phyloP scores from a whole-genome alignment of 2,888 invertebrate species.

The Sycophila texana region DNA sequence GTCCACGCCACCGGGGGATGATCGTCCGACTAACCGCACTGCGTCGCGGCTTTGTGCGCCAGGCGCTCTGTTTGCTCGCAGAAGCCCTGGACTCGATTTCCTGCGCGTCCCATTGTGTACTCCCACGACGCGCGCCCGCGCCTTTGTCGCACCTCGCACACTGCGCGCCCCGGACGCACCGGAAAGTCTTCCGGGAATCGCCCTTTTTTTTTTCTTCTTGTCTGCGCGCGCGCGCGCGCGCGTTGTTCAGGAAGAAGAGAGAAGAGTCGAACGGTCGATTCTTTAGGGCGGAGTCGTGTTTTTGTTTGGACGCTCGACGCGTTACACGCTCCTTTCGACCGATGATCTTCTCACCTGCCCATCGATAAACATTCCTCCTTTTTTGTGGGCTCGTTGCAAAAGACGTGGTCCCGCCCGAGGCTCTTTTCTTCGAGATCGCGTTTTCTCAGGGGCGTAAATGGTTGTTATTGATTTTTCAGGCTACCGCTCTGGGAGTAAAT shows the following conservation, averaged over 20 bases:
- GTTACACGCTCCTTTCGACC: slow-evolving; percentile 23
- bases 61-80: slow-evolving; percentile 34
- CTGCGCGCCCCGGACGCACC: slow-evolving; percentile 9
- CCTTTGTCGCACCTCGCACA: not conserved
- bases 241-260: slow-evolving; percentile 12
- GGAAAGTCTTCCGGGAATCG: slow-evolving; percentile 57
- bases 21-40: slow-evolving; percentile 53
- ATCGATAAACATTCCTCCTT: slow-evolving; percentile 53
- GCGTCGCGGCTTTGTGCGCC: slow-evolving; percentile 36
- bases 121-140: not conserved
- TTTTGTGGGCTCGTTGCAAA: slow-evolving; percentile 31
- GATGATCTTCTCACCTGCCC: slow-evolving; percentile 53
- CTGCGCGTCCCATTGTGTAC: slow-evolving; percentile 19
- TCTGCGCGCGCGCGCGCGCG: too few species aligned
- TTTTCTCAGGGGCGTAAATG: not conserved
- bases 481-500: not conserved
- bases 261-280: slow-evolving; percentile 13
- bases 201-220: slow-evolving; percentile 10
- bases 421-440: not conserved
- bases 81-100: slow-evolving; percentile 42
- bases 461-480: slow-evolving; percentile 39
- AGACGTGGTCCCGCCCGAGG: slow-evolving; percentile 4
- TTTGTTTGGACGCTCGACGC: too few species aligned
- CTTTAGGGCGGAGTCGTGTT: slow-evolving; percentile 29
- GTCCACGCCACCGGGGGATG: slow-evolving; percentile 33